Conservation (phyloP, 2,113 vertebrate species). For the Mormyrus lacerda region DNA sequence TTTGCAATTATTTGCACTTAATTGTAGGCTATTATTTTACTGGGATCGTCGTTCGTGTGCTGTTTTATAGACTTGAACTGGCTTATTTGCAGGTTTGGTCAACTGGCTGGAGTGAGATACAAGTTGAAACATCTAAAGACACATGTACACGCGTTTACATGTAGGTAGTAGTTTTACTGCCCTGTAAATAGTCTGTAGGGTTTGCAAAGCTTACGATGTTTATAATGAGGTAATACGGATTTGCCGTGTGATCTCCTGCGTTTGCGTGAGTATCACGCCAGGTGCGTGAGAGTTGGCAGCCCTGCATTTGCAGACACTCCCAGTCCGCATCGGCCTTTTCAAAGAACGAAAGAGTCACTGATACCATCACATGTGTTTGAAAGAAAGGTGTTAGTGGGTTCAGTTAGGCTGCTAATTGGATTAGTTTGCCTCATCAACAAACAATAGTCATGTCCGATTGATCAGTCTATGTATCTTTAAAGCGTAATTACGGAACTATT, state of each 20-base stretch:
- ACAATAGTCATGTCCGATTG: neutral
- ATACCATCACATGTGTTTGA: neutral
- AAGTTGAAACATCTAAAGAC: neutral
- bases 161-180: neutral
- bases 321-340: neutral
- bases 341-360: neutral
- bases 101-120: neutral
- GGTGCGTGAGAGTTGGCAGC: neutral
- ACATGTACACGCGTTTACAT: no score
- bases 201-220: neutral
- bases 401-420: neutral
- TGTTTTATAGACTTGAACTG: neutral
- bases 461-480: neutral
- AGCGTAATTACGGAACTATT: neutral
- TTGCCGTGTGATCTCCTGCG: neutral
- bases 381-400: neutral
- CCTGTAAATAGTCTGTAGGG: neutral
- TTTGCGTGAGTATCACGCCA: neutral
- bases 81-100: neutral
- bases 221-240: neutral
- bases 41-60: neutral
- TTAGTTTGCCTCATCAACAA: neutral
- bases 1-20: neutral
- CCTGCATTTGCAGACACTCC: neutral
- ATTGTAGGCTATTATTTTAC: neutral